phyloP scores from a whole-genome alignment of 2,888 invertebrate genomes.

The Asteroscopus sphinx region DNA sequence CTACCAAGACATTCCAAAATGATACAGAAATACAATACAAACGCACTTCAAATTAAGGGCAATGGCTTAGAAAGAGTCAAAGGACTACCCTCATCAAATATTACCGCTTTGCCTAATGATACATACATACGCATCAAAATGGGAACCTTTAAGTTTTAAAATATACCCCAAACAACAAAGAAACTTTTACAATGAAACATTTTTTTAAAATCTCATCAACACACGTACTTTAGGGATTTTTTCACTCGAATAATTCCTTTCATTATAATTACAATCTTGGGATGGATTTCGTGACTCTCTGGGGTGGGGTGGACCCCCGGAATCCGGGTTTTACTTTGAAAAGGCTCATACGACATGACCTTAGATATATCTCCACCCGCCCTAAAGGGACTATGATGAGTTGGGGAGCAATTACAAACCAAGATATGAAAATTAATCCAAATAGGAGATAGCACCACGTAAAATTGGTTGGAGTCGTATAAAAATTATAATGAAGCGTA shows the following conservation, averaged over 20 bases:
- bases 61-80: not conserved
- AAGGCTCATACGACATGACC: constrained; percentile 27
- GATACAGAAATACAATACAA: not conserved
- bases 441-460: constrained; percentile 29
- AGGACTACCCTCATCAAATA: constrained; percentile 4
- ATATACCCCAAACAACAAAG: constrained; percentile 8
- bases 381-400: constrained; percentile 14
- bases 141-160: constrained; percentile 1
- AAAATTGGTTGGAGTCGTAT: constrained; percentile 25
- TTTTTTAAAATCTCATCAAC: constrained; percentile 32
- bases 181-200: constrained; percentile 16
- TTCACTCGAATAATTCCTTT: constrained; percentile 41
- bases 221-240: constrained; percentile 27
- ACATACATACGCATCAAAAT: not conserved
- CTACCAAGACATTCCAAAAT: not conserved
- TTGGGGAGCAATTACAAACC: constrained; percentile 38
- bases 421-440: constrained; percentile 51
- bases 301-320: constrained; percentile 21
- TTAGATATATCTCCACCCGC: constrained; percentile 8
- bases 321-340: constrained; percentile 37
- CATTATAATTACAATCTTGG: constrained; percentile 50
- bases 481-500: constrained; percentile 42
- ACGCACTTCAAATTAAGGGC: not conserved
- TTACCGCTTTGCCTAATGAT: not conserved
- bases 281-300: constrained; percentile 25